Conservation (phyloP, 2,797 vertebrate genomes). For the Muscicapa comitata region DNA sequence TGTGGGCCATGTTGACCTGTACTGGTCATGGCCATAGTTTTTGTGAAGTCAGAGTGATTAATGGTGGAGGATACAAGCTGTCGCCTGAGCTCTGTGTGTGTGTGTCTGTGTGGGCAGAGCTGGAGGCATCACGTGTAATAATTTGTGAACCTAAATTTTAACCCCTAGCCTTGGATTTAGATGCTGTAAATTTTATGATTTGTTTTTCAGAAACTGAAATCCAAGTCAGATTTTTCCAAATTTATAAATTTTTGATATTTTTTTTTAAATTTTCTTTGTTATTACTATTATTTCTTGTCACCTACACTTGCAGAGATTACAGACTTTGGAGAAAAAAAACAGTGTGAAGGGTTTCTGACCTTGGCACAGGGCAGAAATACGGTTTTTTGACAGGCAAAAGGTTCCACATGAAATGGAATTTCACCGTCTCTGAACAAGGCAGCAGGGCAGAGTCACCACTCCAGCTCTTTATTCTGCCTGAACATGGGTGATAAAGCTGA, state of each 20-base stretch:
- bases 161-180: not conserved
- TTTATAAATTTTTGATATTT: not conserved
- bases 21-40: not conserved
- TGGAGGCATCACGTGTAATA: accelerated
- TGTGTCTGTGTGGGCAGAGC: not conserved
- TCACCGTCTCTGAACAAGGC: not conserved
- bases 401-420: not conserved
- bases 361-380: not conserved
- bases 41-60: not conserved
- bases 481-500: not conserved
- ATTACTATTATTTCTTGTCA: not conserved
- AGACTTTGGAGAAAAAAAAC: not conserved
- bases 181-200: not conserved
- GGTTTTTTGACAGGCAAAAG: not conserved
- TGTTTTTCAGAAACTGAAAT: not conserved
- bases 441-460: not conserved
- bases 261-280: not conserved
- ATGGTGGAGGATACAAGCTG: not conserved
- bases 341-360: not conserved
- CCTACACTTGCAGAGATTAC: not conserved
- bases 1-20: not conserved
- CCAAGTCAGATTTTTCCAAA: not conserved
- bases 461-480: not conserved
- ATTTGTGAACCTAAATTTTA: not conserved
- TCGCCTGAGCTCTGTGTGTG: not conserved